Conservation (phyloP, 2,797 vertebrate genomes). For the Hafferia zeledoni region DNA sequence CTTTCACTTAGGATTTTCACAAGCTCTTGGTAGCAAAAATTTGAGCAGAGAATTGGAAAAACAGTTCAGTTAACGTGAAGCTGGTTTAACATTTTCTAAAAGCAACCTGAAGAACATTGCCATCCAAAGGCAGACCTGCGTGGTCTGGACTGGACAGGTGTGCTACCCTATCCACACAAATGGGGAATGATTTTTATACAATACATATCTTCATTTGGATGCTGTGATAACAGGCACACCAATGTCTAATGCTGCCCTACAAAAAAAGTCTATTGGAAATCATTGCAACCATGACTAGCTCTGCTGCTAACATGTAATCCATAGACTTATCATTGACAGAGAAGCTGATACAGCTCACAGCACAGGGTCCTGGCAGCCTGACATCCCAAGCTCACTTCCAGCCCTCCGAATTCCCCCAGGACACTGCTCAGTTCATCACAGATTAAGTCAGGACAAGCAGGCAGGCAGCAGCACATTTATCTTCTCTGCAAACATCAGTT, state of each 20-base stretch:
- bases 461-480: constrained; percentile 71
- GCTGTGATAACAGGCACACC: neutral
- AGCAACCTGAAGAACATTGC: neutral
- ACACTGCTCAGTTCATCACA: constrained; percentile 43
- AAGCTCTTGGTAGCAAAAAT: neutral
- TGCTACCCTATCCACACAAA: neutral
- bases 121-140: neutral
- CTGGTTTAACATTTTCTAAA: neutral
- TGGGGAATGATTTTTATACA: neutral
- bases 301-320: neutral
- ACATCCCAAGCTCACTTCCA: constrained; percentile 56
- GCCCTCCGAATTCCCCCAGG: constrained; percentile 58
- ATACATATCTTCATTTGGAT: neutral
- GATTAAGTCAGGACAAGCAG: constrained; percentile 71
- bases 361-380: constrained; percentile 30
- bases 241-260: neutral
- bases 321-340: neutral
- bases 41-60: neutral
- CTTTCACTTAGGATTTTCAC: neutral
- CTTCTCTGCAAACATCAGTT: constrained; percentile 69
- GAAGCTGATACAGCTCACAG: constrained; percentile 1
- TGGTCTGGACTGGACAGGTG: neutral
- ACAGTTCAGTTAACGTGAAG: neutral
- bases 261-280: neutral
- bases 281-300: neutral